phyloP scores from a whole-genome alignment of 2,113 vertebrate species.

The Neotoma lepida region DNA sequence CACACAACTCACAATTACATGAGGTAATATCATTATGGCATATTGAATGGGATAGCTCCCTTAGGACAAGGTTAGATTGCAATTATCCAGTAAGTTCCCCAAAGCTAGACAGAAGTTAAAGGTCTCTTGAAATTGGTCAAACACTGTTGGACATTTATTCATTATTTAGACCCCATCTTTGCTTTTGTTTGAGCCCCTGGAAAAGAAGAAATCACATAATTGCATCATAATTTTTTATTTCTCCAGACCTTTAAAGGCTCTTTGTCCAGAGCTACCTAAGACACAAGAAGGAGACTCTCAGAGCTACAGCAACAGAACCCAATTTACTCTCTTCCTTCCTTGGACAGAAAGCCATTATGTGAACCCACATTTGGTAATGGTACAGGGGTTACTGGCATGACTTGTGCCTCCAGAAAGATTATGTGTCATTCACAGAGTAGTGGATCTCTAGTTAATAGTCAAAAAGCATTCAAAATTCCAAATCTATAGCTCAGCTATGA shows the following conservation, averaged over 20 bases:
- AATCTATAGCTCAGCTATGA: background rate
- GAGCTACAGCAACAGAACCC: background rate
- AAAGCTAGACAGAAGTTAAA: slow-evolving; percentile 23
- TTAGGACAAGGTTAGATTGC: background rate
- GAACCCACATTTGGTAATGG: background rate
- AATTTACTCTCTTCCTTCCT: background rate
- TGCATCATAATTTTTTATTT: background rate
- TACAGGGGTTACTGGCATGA: background rate
- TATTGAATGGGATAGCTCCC: background rate
- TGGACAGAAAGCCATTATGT: background rate
- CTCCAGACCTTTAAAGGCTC: background rate
- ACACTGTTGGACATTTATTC: background rate
- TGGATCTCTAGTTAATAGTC: background rate
- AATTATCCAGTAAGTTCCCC: background rate
- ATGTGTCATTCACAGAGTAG: background rate
- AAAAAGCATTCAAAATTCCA: background rate
- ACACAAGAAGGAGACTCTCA: background rate
- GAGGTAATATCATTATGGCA: background rate
- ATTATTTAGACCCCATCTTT: background rate
- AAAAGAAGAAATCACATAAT: slow-evolving; percentile 4
- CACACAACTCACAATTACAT: slow-evolving; percentile 15
- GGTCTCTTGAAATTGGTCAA: background rate
- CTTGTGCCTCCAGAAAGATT: background rate
- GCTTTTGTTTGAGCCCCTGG: background rate
- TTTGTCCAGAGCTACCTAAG: background rate